These are phyloP conservation scores for Dendrolimus houi DNA, from an alignment of 2,888 invertebrate species.

Conservation along the genomic window DNA sequence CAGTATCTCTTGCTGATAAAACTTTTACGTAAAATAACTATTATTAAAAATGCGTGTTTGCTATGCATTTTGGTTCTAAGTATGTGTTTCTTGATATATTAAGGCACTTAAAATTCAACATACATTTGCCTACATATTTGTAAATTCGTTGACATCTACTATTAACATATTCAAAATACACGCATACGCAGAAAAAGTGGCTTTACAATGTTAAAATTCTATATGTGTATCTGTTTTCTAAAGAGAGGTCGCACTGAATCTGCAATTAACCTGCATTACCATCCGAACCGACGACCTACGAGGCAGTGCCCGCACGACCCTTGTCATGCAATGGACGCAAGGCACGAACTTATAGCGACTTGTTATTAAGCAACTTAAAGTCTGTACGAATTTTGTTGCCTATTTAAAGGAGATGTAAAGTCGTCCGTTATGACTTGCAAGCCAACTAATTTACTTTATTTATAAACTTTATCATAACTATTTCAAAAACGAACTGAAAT, in stretches of 20 bases:
- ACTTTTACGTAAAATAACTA: background rate
- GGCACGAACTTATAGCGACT: background rate
- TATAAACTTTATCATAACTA: no score
- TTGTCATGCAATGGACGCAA: conserved; percentile 9
- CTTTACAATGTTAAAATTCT: conserved; percentile 41
- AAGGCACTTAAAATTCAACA: conserved; percentile 2
- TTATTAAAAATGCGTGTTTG: background rate
- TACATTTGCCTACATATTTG: conserved; percentile 1
- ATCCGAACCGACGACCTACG: conserved; percentile 44
- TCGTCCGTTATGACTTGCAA: no score
- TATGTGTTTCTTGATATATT: background rate
- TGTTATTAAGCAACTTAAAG: background rate
- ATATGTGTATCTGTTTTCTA: conserved; percentile 44
- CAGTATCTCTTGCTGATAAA: background rate
- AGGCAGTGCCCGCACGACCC: conserved; percentile 22
- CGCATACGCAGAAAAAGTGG: conserved; percentile 5
- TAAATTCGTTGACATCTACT: background rate
- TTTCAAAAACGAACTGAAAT: no score
- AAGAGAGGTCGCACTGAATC: conserved; percentile 51
- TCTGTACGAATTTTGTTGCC: no score
- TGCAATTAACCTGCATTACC: conserved; percentile 62
- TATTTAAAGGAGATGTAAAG: no score
- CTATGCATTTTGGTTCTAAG: background rate
- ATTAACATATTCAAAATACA: conserved; percentile 1
- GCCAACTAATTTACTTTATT: no score